Evolutionary conservation across 2,113 vertebrate species (phyloP), one percentile per base, ranked within the genome.

Genomic region (Sturnira hondurensis): DNA sequence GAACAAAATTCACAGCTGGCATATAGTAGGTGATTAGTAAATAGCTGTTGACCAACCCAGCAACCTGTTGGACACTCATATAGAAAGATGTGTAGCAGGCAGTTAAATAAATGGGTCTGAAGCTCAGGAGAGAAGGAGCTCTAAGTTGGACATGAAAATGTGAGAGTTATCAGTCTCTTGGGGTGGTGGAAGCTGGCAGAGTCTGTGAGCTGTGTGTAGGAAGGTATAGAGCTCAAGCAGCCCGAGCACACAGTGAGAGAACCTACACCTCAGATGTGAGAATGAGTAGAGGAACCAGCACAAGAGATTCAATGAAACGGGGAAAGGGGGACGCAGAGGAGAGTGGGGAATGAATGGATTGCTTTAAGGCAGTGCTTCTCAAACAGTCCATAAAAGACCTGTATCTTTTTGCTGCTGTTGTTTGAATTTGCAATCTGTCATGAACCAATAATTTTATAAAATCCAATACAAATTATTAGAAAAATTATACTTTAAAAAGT

Each of bases 401-500:
- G 10, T 61, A 63, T 96, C 26, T 87, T 71, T 82, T 56, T 86
- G 43, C 33, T 92, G 52, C 61, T 91, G 50, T 85, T 95, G 61
- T 80, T 95, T 85, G 63, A 77, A 68, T 87, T 86, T 93, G 15
- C 10, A 61, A 0, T 96, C 86, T 94, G 19, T 83, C 77, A 41
- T 50, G 45, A 52, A 67, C 61, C 38, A 38, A 13, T 89, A 54
- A n/a, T 90, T 94, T 61, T 85, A 10, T 91, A 85, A 93, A 91
- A 54, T 77, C 73, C 20, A 77, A n/a, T 86, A 56, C 74, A 92
- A 93, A 54, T 58, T 92, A 73, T 77, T 86, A 52, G 31, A 61
- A 91, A 93, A 63, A 16, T 28, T 41, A 5, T 77, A 71, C 71
- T 82, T 97, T 95, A 33, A 63, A 67, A 95, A 65, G 45, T n/a